Evolutionary conservation across 64 coral and sea anemone genomes (phyloP), one percentile per base, ranked within the genome.

Genomic region (Orbicella faveolata): DNA sequence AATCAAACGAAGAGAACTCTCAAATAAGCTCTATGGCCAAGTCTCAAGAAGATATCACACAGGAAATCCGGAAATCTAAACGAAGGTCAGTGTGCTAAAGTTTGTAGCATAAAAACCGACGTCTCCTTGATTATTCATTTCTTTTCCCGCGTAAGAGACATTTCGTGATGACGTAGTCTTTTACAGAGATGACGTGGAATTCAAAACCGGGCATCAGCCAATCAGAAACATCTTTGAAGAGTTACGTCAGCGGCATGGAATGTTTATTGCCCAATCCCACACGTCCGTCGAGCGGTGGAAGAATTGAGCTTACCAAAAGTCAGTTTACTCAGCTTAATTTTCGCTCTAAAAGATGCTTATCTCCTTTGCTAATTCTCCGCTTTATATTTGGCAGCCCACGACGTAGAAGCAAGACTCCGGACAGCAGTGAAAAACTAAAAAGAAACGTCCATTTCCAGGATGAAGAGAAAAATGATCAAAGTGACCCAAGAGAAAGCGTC

Each of bases 381-480:
- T 81, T 64, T 83, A 17, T 21, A 21, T 48, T 36, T 23, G n/a
- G 1, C 20, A 84, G 63, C 33, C 63, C 81, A 25, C 66, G 63
- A n/a, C 34, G 36, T 21, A 69, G 63, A 23, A 84, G 81, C 81
- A 84, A 72, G 64, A 84, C 81, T 16, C 81, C 81, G n/a, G 81
- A 84, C 13, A 66, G 81, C 18, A 39, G 61, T 19, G 81, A 84
- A n/a, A 84, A 52, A 52, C 0, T 53, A 4, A 84, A 84, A 69
- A n/a, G 81, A 70, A 84, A 84, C 64, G 81, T 84, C 17, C 81
- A 52, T 20, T 84, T 84, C 39, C 81, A 70, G 21, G 81, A 84
- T 36, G 81, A 84, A 30, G 18, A 25, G 37, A 65, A 63, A 25
- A 9, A 0, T 51, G 12, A 12, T 12, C 44, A 79, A 23, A 55